Base-by-base conservation (phyloP, 2,888 invertebrate species). In the Amblyjoppa proteus region DNA sequence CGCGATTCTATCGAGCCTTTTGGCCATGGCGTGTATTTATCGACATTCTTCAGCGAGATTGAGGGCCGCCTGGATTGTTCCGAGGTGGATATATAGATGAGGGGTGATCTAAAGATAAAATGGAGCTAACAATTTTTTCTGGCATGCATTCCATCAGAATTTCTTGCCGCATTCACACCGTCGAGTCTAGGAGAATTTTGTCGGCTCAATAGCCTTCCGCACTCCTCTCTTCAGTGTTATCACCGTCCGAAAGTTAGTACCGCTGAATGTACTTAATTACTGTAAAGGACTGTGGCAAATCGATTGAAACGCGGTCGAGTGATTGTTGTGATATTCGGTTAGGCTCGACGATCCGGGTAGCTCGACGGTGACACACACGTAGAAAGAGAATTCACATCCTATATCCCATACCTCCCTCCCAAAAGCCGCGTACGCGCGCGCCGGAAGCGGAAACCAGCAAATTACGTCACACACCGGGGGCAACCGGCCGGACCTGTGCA, bases 361-460 rank as follows among this genome's bases (percentile, higher is more conserved):
- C 76, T 56, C 74, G 64, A 81, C 56, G 76, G 81, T 71, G 66
- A 82, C 58, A 69, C 75, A 64, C 70, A 79, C 75, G 76, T 53
- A 75, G 64, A 73, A 81, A 86, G 83, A 83, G 83, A 83, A 83
- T 83, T 81, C 77, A 74, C 81, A 38, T 41, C 34, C 58, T 85
- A 69, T 70, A 69, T 70, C 78, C 34, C 82, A 45, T 25, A 25
- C 53, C 51, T n/a, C 68, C 13, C 53, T 56, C 38, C 13, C 34
- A 9, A 28, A 28, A 56, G 11, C 68, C 38, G 64, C 34, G 64
- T 31, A n/a, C 34, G 31, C 64, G 64, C 34, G 16, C 82, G 68
- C 85, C 88, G 86, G 88, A 90, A 90, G 88, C 90, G 90, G 89
- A 90, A 90, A 89, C 90, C 90, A 91, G 91, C 91, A 91, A 91